These are phyloP conservation scores for Potorous gilbertii DNA, from an alignment of 2,797 vertebrate species.

Conservation along the genomic window DNA sequence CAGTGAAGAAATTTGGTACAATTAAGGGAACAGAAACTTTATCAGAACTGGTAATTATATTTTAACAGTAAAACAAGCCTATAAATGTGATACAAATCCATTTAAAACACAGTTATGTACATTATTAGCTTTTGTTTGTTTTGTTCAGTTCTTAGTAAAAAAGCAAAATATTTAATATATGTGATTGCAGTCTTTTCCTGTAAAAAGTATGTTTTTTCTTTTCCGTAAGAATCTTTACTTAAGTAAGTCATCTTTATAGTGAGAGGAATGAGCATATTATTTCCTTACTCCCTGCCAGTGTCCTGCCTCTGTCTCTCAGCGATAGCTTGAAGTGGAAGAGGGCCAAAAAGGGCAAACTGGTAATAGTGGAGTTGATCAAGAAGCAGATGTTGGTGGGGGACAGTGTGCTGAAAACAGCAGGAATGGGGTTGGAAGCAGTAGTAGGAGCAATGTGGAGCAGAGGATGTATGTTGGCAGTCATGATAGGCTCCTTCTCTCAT, in stretches of 20 bases:
- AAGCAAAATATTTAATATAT: neutral
- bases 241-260: slow-evolving; percentile 7
- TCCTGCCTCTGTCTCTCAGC: neutral
- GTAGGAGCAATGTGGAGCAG: neutral
- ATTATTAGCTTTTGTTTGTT: neutral
- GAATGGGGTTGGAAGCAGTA: no score
- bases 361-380: neutral
- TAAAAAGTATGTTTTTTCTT: neutral
- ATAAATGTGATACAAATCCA: slow-evolving; percentile 50
- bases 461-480: neutral
- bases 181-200: neutral
- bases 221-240: neutral
- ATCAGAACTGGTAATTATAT: slow-evolving; percentile 91
- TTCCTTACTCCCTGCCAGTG: neutral
- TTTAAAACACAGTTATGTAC: slow-evolving; percentile 42
- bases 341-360: neutral
- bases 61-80: slow-evolving; percentile 67
- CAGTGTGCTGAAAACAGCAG: neutral
- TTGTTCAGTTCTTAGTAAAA: neutral
- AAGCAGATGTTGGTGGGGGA: neutral
- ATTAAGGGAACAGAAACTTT: slow-evolving; percentile 92
- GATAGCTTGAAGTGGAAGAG: neutral
- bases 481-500: neutral
- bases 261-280: slow-evolving; percentile 35
- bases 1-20: slow-evolving; percentile 93